Percentiles rank a stretch among this genome's conserved stretches.
Conservation (phyloP, 2,113 vertebrate species). For the Ammospiza nelsoni region DNA sequence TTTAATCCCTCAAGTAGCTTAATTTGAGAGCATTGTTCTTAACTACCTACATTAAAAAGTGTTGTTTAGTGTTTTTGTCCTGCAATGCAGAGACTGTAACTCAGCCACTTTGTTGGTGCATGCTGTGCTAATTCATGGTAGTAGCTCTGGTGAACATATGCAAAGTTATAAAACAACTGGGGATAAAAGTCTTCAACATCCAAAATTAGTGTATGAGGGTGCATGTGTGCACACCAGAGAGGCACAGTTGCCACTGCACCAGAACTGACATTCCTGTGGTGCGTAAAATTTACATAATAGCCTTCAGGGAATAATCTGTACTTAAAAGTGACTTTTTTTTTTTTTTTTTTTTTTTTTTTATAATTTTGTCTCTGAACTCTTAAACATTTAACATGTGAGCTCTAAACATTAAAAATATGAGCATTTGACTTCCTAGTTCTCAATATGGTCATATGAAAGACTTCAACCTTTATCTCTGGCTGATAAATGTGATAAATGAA, state of each 20-base stretch:
- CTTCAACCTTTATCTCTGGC: not conserved
- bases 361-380: not conserved
- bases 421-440: not conserved
- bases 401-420: not conserved
- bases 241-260: not conserved
- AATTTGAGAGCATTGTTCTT: not conserved
- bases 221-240: not conserved
- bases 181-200: not conserved
- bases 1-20: not conserved
- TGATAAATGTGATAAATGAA: conserved; percentile 34
- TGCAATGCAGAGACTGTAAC: conserved; percentile 27
- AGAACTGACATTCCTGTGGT: not conserved
- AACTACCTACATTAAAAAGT: not conserved
- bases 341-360: too few relatives aligned
- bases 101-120: not conserved
- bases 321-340: not conserved
- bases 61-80: not conserved
- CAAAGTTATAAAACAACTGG: not conserved
- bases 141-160: not conserved
- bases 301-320: not conserved
- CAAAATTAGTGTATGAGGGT: not conserved
- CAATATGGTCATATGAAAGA: not conserved
- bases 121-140: not conserved
- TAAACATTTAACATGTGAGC: not conserved
- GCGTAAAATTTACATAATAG: not conserved